Evolutionary conservation across 2,113 vertebrate genomes (phyloP).

Genomic region (Parus major): DNA sequence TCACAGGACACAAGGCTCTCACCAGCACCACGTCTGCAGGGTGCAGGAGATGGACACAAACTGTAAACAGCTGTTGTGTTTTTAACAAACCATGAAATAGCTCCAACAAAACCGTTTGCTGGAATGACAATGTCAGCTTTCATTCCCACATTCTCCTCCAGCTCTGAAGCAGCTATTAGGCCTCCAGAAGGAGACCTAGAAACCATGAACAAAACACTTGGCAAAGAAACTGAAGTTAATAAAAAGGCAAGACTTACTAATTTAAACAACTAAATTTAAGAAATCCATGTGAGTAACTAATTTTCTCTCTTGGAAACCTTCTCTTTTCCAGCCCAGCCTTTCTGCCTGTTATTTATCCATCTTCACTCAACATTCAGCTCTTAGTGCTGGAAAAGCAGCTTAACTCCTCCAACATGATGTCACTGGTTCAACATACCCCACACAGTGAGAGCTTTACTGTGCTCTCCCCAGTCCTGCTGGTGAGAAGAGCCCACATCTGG

Average conservation of each 20-base stretch:
- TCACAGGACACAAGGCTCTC: background rate
- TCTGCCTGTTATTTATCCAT: background rate
- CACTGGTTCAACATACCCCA: background rate
- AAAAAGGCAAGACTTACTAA: background rate
- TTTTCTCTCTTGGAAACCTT: background rate
- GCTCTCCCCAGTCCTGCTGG: background rate
- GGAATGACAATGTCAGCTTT: slow-evolving; percentile 21
- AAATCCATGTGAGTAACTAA: background rate
- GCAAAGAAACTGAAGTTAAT: background rate
- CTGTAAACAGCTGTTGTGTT: slow-evolving; percentile 51
- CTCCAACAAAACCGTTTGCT: background rate
- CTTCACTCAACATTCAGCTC: background rate
- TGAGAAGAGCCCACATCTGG: background rate
- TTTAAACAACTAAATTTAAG: background rate
- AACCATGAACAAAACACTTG: background rate
- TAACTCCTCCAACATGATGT: background rate
- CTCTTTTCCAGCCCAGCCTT: background rate
- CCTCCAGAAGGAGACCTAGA: background rate
- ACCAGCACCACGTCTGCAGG: background rate
- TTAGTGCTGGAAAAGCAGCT: background rate
- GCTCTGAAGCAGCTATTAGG: background rate
- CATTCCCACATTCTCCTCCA: slow-evolving; percentile 34
- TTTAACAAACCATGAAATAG: slow-evolving; percentile 47
- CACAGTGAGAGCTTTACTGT: rapidly evolving
- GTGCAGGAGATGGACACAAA: slow-evolving; percentile 15